Percentiles rank a stretch among this genome's conserved stretches.
These are phyloP conservation scores for Colostygia pectinataria DNA, from an alignment of 2,888 invertebrate genomes.

Conservation along the genomic window DNA sequence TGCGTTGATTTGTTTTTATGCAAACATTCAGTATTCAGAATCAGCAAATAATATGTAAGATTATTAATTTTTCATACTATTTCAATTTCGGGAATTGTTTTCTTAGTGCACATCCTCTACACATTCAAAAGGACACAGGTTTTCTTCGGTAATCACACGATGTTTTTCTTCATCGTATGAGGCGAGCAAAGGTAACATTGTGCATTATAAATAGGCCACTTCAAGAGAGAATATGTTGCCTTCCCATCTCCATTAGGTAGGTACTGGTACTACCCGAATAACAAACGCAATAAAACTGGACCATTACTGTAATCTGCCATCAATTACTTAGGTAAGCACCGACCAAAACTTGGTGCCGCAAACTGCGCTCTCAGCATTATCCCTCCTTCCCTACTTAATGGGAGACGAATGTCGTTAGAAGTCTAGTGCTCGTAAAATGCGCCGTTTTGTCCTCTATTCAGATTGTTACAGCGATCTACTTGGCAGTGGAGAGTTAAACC, in stretches of 20 bases:
- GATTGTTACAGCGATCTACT: conserved; percentile 39
- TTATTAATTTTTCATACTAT: too few species aligned
- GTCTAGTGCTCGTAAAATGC: conserved; percentile 74
- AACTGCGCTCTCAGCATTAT: conserved; percentile 72
- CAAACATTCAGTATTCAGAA: too few species aligned
- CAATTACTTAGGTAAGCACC: conserved; percentile 60
- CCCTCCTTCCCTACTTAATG: conserved; percentile 73
- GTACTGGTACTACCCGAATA: conserved; percentile 11
- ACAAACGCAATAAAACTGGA: conserved; percentile 37
- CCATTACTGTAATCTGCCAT: conserved; percentile 56
- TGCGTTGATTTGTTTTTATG: too few species aligned
- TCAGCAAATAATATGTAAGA: too few species aligned
- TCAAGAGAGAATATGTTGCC: too few species aligned
- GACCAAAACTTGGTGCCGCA: conserved; percentile 67
- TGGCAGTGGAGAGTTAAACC: conserved; percentile 11
- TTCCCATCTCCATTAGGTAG: conserved; percentile 19
- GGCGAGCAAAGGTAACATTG: too few species aligned
- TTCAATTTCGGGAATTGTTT: too few species aligned
- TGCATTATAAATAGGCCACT: too few species aligned
- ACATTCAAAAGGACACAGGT: too few species aligned
- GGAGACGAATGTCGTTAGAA: conserved; percentile 76
- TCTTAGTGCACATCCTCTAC: too few species aligned
- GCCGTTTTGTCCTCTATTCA: conserved; percentile 54
- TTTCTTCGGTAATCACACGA: not conserved
- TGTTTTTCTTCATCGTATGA: too few species aligned